Base-by-base conservation (phyloP, 2,888 invertebrate species). In the Noctua fimbriata region DNA sequence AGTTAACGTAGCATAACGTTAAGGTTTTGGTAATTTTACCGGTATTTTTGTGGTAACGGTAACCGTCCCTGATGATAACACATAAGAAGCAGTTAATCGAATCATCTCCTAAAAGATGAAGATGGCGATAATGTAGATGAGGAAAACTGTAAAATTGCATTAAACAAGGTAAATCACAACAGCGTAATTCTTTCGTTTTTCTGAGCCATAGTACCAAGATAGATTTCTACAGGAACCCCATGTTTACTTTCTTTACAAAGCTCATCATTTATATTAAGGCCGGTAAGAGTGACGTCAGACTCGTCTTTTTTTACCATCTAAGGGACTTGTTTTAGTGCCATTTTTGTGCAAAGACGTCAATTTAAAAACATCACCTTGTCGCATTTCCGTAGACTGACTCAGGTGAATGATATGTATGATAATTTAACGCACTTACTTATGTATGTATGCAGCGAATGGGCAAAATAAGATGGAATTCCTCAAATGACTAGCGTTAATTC, bases 331-430 rank as follows among this genome's bases (percentile, higher is more conserved):
- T 55, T 36, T 47, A 69, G 5, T 7, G 52, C 71, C 76, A 73
- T 84, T 87, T 81, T 81, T 71, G 67, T 69, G 65, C 67, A 81
- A 81, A 76, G 78, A 76, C 69, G 73, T 74, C 81, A 71, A 44
- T 78, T 73, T 58, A 83, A 71, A 73, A 79, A 74, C 73, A 73
- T 44, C 60, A 9, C 5, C 76, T 70, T 73, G 74, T 70, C 60
- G 58, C 79, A 71, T 87, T 84, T 86, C 76, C 84, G 69, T 84
- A 65, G 49, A 78, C 73, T 84, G 77, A 81, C 41, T 87, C 87
- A 82, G 74, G 76, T 69, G 47, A 76, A 71, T 63, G 52, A 71
- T 79, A 76, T 66, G 63, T 76, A 79, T 86, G 78, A 72, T 79
- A 75, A 85, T 78, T 78, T 47, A 73, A 69, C 63, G 65, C 49